Base-by-base conservation (phyloP, 1,140 invertebrate genomes). In the Riptortus pedestris region DNA sequence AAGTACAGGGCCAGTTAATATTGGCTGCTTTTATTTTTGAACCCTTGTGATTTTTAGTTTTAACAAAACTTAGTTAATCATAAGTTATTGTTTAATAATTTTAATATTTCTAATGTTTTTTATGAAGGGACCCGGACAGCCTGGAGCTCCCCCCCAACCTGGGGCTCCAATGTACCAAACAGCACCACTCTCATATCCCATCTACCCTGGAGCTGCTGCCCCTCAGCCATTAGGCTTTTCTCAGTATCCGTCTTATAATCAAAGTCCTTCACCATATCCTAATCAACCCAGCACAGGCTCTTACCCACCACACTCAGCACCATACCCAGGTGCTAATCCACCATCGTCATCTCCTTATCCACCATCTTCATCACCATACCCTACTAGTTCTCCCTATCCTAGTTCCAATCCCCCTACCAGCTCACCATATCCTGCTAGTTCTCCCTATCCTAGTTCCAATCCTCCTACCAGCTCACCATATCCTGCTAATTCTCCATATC, bases 101-200 rank as follows among this genome's bases (percentile, higher is more conserved):
- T 60, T 3, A 57, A 22, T 57, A 57, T 4, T 57, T 2, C 27
- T 12, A 22, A 57, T 57, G 22, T 65, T 60, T 64, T 63, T 52
- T 55, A 22, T 67, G 33, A 66, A 67, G 62, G 65, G 64, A 33
- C 48, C 57, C 33, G 68, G 68, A 64, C 65, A 63, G 62, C 59
- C 38, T 43, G 51, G 63, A 51, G 71, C 74, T 47, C 72, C 74
- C 63, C 73, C 73, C 16, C 45, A n/a, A 18, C 20, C 20, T 14
- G 67, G 69, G 27, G 29, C 65, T 31, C 65, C 67, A 20, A 58
- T 62, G 45, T 55, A 66, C 58, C 63, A 57, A 27, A 65, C 64
- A 7, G 47, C 66, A n/a, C 66, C 71, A 0, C 26, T 65, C 38
- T 60, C 62, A 11, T 67, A 70, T 45, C 68, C 69, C n/a, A 62